Base-by-base conservation (phyloP, 37 sponge, comb jelly and placozoan genomes). In the Chondrosia reniformis region DNA sequence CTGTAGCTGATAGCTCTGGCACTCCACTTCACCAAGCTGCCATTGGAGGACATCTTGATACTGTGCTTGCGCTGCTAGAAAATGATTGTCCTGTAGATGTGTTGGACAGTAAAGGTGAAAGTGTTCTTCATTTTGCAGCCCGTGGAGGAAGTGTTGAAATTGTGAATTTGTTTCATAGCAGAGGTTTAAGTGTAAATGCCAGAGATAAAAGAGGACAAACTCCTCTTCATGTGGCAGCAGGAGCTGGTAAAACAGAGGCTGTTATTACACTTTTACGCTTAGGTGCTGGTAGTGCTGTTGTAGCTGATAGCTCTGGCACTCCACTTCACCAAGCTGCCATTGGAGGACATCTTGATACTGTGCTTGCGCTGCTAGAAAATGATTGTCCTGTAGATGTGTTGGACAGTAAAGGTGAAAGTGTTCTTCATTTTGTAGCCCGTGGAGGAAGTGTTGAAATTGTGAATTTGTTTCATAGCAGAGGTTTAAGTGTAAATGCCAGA, bases 21-120 rank as follows among this genome's bases (percentile, higher is more conserved):
- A 56, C 58, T 56, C 58, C 58, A 56, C 58, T 56, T 56, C 58
- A 56, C 58, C 58, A 56, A 56, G 58, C 58, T 3, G 58, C 58
- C n/a, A n/a, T n/a, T n/a, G n/a, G n/a, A n/a, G n/a, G n/a, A n/a
- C n/a, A n/a, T n/a, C n/a, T n/a, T n/a, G 2, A 6, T 56, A 56
- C 58, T 2, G 58, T 56, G 9, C n/a, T 3, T 24, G 58, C 9
- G 27, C n/a, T 56, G 58, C 9, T 56, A 28, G 27, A 3, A 6
- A 28, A 2, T 28, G 58, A 28, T 2, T 56, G 58, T 28, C 58
- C 58, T 28, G 58, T 56, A 6, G 58, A 56, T 6, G 58, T 56
- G 58, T 28, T 8, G 58, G 3, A 24, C 27, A 56, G 27, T 3
- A 56, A 56, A 6, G 58, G 58, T 56, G 58, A 2, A 24, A 56